phyloP scores from a whole-genome alignment of 2,888 invertebrate genomes.

The Neoitamus cyanurus region DNA sequence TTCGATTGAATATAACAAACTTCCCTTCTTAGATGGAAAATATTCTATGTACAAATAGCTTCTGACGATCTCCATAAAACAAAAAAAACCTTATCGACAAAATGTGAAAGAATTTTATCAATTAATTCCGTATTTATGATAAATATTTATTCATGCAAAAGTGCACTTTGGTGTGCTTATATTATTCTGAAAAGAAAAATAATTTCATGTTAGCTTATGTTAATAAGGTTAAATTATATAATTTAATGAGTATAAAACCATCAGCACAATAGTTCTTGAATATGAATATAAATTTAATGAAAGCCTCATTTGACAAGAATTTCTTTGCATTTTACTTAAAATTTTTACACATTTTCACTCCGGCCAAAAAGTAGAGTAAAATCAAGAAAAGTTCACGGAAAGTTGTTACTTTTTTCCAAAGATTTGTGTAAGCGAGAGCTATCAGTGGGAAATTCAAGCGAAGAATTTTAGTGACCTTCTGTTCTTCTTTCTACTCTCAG shows the following conservation, averaged over 20 bases:
- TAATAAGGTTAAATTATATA: background rate
- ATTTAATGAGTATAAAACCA: background rate
- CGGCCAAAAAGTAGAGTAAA: too few species aligned
- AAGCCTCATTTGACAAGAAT: background rate
- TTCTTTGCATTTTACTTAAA: too few species aligned
- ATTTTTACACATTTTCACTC: too few species aligned
- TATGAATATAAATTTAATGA: background rate
- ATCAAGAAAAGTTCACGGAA: too few species aligned
- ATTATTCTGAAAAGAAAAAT: conserved; percentile 32
- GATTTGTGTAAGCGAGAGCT: too few species aligned
- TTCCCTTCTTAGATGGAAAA: conserved; percentile 11
- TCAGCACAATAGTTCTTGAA: background rate
- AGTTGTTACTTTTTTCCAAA: too few species aligned
- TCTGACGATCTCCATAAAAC: background rate
- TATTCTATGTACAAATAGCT: conserved; percentile 22
- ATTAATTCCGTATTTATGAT: conserved; percentile 4
- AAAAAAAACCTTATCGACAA: background rate
- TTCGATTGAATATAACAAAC: background rate
- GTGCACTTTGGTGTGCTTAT: conserved; percentile 45
- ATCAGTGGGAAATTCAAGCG: too few species aligned
- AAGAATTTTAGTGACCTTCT: too few species aligned
- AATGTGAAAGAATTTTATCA: background rate
- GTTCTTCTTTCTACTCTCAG: too few species aligned
- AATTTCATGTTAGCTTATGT: background rate
- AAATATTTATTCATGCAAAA: conserved; percentile 36